These are phyloP conservation scores for Sycophila sp. DNA, from an alignment of 1,140 invertebrate species.

Conservation along the genomic window DNA sequence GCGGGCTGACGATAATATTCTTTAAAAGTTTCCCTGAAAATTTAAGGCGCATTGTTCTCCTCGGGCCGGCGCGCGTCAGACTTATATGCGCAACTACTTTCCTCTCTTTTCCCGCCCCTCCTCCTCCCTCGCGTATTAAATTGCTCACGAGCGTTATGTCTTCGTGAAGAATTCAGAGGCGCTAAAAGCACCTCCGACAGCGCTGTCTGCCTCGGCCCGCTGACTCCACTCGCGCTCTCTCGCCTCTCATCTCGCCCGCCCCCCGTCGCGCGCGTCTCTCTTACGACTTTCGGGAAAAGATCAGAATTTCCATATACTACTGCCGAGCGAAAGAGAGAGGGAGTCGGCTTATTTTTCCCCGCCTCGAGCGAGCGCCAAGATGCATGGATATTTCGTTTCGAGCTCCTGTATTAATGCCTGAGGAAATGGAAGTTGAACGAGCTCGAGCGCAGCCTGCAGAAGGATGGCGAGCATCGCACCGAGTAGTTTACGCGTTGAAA, in stretches of 20 bases:
- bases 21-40: constrained; percentile 19
- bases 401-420: background rate
- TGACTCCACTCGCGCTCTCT: background rate
- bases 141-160: constrained; percentile 40
- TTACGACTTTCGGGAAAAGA: constrained; percentile 23
- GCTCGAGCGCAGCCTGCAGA: too few relatives aligned
- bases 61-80: background rate
- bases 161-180: constrained; percentile 49
- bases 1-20: too few relatives aligned
- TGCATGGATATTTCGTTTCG: constrained; percentile 13
- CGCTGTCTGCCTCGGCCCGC: background rate
- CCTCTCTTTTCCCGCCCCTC: background rate
- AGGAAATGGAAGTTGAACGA: background rate
- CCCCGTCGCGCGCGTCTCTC: too few relatives aligned
- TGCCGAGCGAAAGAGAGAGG: too few relatives aligned
- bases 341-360: background rate
- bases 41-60: background rate
- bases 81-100: constrained; percentile 2
- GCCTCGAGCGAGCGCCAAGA: background rate
- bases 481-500: too few relatives aligned
- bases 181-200: constrained; percentile 45
- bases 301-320: constrained; percentile 33
- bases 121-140: constrained; percentile 25
- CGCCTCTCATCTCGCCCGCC: background rate
- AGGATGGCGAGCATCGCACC: too few relatives aligned